Conservation (phyloP, 2,888 invertebrate species). For the Teleiodes luculella region DNA sequence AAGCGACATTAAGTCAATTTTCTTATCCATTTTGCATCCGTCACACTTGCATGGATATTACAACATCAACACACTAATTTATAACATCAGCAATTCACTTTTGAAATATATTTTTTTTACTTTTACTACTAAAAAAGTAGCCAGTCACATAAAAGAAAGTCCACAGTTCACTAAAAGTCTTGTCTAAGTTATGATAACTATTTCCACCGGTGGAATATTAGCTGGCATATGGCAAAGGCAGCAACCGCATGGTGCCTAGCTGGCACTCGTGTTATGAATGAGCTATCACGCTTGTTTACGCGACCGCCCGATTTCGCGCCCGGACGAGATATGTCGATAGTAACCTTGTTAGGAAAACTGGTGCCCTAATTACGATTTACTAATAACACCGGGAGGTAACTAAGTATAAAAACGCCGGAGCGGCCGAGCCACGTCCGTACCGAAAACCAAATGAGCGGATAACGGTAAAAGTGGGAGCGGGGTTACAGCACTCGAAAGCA, state of each 20-base stretch:
- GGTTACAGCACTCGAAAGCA: constrained; percentile 61
- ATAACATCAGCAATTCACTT: constrained; percentile 48
- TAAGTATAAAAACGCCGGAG: constrained; percentile 36
- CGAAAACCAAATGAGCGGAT: constrained; percentile 71
- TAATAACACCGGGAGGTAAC: constrained; percentile 49
- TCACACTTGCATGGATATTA: constrained; percentile 45
- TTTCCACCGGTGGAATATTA: constrained; percentile 36
- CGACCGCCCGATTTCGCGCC: constrained; percentile 38
- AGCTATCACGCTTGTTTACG: constrained; percentile 53
- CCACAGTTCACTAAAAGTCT: constrained; percentile 30
- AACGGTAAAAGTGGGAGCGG: constrained; percentile 75
- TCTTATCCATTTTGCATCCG: constrained; percentile 67
- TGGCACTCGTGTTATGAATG: constrained; percentile 48
- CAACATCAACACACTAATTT: constrained; percentile 40
- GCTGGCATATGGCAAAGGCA: constrained; percentile 61
- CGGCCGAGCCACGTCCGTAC: constrained; percentile 60
- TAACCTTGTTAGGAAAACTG: constrained; percentile 46
- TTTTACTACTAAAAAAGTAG: constrained; percentile 30
- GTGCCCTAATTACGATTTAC: constrained; percentile 39
- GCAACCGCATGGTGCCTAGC: constrained; percentile 74
- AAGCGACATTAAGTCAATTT: constrained; percentile 70
- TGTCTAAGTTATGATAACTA: constrained; percentile 25
- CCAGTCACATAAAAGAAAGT: constrained; percentile 34
- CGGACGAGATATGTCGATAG: constrained; percentile 32
- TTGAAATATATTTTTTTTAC: constrained; percentile 24